Conservation (phyloP, 2,888 invertebrate species). For the Onchidella celtica region DNA sequence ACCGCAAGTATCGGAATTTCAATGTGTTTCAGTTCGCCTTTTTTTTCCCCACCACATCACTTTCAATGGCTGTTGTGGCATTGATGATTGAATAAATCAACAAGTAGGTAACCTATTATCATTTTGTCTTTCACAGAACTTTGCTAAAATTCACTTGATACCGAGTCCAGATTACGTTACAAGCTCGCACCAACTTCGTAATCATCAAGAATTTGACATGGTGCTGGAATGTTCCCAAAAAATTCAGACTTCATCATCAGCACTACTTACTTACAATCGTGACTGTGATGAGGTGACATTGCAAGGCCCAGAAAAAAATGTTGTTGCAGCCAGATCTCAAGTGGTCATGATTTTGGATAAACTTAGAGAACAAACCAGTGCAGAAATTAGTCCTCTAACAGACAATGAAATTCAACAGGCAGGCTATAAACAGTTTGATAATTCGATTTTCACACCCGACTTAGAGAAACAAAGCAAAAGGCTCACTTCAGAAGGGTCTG, state of each 20-base stretch:
- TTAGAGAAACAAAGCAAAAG: not conserved
- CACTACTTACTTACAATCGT: slow-evolving; percentile 30
- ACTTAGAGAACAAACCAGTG: not conserved
- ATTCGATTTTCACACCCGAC: not conserved
- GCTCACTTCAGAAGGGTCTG: not conserved
- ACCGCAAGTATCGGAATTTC: too few relatives aligned
- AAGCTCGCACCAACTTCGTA: slow-evolving; percentile 3
- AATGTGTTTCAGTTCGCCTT: too few relatives aligned
- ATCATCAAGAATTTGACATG: slow-evolving; percentile 39
- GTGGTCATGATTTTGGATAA: slow-evolving; percentile 31
- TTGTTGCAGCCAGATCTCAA: slow-evolving; percentile 22
- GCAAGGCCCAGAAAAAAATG: slow-evolving; percentile 33
- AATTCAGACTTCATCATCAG: slow-evolving; percentile 35
- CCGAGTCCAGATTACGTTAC: slow-evolving; percentile 11
- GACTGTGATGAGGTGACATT: slow-evolving; percentile 35
- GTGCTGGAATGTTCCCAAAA: slow-evolving; percentile 3
- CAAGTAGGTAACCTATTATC: too few relatives aligned
- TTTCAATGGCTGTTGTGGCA: too few relatives aligned
- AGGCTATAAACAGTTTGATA: not conserved
- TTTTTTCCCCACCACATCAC: too few relatives aligned
- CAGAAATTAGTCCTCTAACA: not conserved
- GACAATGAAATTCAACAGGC: not conserved
- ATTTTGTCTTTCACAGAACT: slow-evolving; percentile 20
- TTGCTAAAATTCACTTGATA: slow-evolving; percentile 2
- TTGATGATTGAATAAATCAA: too few relatives aligned